phyloP scores from a whole-genome alignment of 2,113 vertebrate genomes.

The Otolemur garnettii region DNA sequence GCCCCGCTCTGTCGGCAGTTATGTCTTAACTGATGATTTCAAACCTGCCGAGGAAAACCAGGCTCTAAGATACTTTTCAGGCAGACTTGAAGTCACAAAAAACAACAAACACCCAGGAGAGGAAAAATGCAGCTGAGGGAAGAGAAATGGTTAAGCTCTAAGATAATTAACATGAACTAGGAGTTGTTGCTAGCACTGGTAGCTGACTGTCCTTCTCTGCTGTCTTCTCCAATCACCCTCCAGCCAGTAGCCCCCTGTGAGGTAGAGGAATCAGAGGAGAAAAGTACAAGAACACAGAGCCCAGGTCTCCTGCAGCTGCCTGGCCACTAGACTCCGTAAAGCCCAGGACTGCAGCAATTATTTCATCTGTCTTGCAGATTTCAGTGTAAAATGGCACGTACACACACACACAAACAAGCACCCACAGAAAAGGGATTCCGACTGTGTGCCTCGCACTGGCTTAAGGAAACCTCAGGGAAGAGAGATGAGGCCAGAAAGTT shows the following conservation, averaged over 20 bases:
- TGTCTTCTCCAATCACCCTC: fast-evolving
- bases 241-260: neutral
- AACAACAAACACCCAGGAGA: neutral
- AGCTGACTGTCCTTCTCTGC: too few species aligned
- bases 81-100: neutral
- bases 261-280: fast-evolving
- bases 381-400: neutral
- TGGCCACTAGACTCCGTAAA: fast-evolving
- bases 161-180: neutral
- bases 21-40: neutral
- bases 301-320: neutral
- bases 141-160: neutral
- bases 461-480: neutral
- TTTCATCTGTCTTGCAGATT: too few species aligned
- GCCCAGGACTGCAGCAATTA: too few species aligned
- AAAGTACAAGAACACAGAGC: fast-evolving
- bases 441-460: neutral
- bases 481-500: neutral
- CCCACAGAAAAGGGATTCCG: neutral
- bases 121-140: neutral
- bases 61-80: neutral
- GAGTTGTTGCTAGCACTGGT: too few species aligned
- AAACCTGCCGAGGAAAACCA: neutral
- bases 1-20: fast-evolving
- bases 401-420: neutral